phyloP scores from a whole-genome alignment of 2,888 invertebrate species.

The Liposcelis brunnea region DNA sequence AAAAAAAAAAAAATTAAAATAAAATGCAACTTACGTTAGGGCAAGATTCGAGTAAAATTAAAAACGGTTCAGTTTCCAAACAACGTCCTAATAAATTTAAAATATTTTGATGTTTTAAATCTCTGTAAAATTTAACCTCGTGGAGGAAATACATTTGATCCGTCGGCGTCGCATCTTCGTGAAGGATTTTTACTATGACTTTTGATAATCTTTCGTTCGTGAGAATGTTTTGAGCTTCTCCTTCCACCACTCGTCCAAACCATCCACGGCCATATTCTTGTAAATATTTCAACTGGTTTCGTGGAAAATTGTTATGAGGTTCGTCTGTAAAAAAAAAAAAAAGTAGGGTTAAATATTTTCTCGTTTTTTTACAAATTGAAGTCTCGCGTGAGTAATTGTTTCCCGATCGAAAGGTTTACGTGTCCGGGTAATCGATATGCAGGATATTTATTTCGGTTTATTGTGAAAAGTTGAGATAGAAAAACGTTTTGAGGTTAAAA shows the following conservation, averaged over 20 bases:
- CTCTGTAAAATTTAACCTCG: slow-evolving; percentile 54
- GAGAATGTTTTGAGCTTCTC: slow-evolving; percentile 42
- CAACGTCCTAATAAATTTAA: slow-evolving; percentile 54
- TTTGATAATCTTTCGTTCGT: slow-evolving; percentile 18
- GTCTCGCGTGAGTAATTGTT: no score
- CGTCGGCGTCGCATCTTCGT: slow-evolving; percentile 54
- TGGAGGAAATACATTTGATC: slow-evolving; percentile 65
- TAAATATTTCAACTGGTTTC: slow-evolving; percentile 61
- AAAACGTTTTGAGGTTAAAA: no score
- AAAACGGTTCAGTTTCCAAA: slow-evolving; percentile 59
- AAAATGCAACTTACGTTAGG: slow-evolving; percentile 32
- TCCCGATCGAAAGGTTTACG: no score
- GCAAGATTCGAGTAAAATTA: slow-evolving; percentile 60
- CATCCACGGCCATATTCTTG: slow-evolving; percentile 68
- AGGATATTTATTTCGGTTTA: no score
- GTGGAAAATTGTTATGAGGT: slow-evolving; percentile 44
- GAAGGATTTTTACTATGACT: slow-evolving; percentile 66
- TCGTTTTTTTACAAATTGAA: no score
- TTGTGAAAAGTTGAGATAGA: slow-evolving; percentile 8
- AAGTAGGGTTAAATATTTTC: background rate
- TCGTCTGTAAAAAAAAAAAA: slow-evolving; percentile 25
- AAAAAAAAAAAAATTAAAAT: slow-evolving; percentile 7
- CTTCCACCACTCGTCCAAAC: slow-evolving; percentile 70
- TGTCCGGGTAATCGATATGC: background rate
- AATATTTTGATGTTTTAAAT: slow-evolving; percentile 53